Conservation (phyloP, 2,113 vertebrate genomes). For the Grus americana region DNA sequence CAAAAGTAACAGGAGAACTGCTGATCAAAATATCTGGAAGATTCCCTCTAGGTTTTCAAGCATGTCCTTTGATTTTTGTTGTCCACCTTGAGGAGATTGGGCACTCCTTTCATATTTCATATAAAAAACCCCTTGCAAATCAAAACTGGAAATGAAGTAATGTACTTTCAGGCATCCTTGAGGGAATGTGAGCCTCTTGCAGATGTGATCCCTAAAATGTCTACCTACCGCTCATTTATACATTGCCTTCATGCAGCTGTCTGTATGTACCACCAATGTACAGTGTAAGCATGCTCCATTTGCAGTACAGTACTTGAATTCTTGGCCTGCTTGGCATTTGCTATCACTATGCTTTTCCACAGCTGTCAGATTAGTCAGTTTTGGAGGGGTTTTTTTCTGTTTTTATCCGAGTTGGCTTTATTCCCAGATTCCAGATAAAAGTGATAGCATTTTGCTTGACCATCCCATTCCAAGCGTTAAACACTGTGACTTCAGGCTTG, state of each 20-base stretch:
- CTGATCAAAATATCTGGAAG: background rate
- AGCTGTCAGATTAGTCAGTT: constrained; percentile 67
- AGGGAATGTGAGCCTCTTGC: background rate
- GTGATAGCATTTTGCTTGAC: constrained; percentile 74
- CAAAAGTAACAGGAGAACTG: background rate
- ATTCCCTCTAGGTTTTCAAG: background rate
- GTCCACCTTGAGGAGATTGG: background rate
- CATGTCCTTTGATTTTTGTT: background rate
- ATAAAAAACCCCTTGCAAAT: background rate
- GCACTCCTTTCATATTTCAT: background rate
- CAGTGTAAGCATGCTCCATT: background rate
- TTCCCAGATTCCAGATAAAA: constrained; percentile 78
- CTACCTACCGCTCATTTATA: background rate
- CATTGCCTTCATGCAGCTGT: background rate
- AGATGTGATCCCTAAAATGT: background rate
- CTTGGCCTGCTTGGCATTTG: constrained; percentile 46
- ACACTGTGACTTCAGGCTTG: constrained; percentile 74
- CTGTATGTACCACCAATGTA: background rate
- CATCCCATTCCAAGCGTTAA: constrained; percentile 73
- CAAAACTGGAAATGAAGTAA: background rate
- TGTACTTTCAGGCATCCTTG: background rate
- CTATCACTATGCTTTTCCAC: constrained; percentile 54
- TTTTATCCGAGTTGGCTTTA: constrained; percentile 70
- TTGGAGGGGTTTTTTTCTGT: background rate
- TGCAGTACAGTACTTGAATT: constrained; percentile 16